Base-by-base conservation (phyloP, 2,888 invertebrate genomes). In the Oithona nana region DNA sequence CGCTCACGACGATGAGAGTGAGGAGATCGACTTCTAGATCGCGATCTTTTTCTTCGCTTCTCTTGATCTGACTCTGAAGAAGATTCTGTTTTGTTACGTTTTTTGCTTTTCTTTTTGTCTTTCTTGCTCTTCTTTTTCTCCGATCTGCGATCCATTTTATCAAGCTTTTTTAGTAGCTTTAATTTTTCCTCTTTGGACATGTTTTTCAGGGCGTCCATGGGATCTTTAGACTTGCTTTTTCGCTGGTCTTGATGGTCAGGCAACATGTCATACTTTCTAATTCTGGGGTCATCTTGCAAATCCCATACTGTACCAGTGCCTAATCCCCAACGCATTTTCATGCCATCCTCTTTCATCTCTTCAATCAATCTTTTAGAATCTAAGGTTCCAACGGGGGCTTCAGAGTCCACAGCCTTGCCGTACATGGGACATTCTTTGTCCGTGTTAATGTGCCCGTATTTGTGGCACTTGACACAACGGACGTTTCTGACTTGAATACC, bases 361-460 rank as follows among this genome's bases (percentile, higher is more conserved):
- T 85, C 84, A 71, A 92, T 84, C 61, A 94, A 72, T 11, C 81
- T 80, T 26, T 82, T 77, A 59, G 84, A 82, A 71, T 83, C 83
- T 50, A 83, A 79, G 52, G 69, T 68, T 16, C 31, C 54, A 1
- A 62, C 55, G 22, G 62, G 62, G 11, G 62, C 62, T 8, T 62
- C 62, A 64, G 65, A 83, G 84, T 87, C 31, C 82, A 86, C 69
- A 82, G 79, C 71, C 83, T 84, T 73, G 83, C 75, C 76, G 68
- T 76, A 98, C 78, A 98, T 81, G 3, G 93, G 88, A 74, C 98
- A 99, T 75, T 98, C 95, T 55, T 68, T 71, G 81, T 83, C 84
- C 74, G 86, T 95, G 73, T 94, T 94, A 61, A 95, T 87, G 71
- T 99, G 98, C 8, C 98, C 98, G 97, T 97, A 99, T 72, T 94